Conservation (phyloP, 2,888 invertebrate genomes). For the Oscheius sp. region DNA sequence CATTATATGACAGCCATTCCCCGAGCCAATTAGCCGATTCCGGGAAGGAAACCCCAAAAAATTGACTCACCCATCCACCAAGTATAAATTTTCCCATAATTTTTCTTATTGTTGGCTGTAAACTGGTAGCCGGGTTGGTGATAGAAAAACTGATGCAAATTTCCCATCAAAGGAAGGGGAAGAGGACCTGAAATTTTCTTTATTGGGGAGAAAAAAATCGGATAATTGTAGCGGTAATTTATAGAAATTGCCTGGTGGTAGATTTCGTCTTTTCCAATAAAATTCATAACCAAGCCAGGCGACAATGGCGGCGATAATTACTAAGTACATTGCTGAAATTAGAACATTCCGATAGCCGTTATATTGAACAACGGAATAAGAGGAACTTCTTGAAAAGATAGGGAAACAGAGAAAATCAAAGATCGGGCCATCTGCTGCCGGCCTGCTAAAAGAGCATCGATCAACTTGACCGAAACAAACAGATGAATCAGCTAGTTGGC, state of each 20-base stretch:
- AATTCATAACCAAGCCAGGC: conserved; percentile 39
- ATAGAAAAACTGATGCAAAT: conserved; percentile 39
- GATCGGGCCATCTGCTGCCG: no score
- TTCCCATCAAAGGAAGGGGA: conserved; percentile 50
- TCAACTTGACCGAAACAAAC: neutral
- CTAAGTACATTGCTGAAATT: conserved; percentile 33
- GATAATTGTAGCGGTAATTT: no score
- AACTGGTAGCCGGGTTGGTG: conserved; percentile 42
- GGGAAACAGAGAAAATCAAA: no score
- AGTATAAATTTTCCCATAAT: conserved; percentile 47
- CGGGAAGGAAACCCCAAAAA: no score
- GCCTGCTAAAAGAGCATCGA: no score
- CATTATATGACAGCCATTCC: no score
- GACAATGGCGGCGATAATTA: conserved; percentile 37
- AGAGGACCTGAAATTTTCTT: conserved; percentile 37
- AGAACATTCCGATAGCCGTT: no score
- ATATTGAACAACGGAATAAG: no score
- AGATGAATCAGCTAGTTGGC: neutral
- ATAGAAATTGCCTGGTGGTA: conserved; percentile 51
- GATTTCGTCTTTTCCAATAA: conserved; percentile 47
- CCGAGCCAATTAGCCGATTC: no score
- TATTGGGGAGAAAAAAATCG: neutral
- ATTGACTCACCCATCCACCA: conserved; percentile 51
- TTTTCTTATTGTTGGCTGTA: conserved; percentile 37
- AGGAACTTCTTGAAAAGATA: no score